These are phyloP conservation scores for Mastacembelus armatus DNA, from an alignment of 2,797 vertebrate genomes.

Conservation along the genomic window DNA sequence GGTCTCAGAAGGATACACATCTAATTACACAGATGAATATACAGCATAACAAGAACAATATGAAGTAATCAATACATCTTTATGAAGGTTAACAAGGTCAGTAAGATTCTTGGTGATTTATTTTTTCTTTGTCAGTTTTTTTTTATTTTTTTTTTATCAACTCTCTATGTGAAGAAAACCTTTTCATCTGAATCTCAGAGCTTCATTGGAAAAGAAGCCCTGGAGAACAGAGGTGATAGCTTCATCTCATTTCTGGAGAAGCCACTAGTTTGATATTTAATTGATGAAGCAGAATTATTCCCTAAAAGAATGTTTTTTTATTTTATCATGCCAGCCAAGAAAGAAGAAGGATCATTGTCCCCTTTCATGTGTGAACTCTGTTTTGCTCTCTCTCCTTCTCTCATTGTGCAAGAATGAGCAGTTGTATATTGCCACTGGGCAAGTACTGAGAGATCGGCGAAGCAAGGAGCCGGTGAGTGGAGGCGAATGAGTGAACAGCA, in stretches of 20 bases:
- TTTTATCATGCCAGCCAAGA: slow-evolving; percentile 74
- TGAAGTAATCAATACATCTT: slow-evolving; percentile 54
- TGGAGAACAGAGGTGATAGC: slow-evolving; percentile 72
- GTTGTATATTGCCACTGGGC: slow-evolving; percentile 94
- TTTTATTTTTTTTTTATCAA: slow-evolving; percentile 27
- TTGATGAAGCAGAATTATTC: slow-evolving; percentile 81
- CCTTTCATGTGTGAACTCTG: slow-evolving; percentile 82
- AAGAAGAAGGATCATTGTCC: slow-evolving; percentile 76
- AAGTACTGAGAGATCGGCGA: slow-evolving; percentile 89
- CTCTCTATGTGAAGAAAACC: slow-evolving; percentile 34
- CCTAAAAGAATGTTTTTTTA: slow-evolving; percentile 68
- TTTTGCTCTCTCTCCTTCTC: slow-evolving; percentile 80
- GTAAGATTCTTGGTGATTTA: slow-evolving; percentile 49
- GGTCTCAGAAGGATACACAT: slow-evolving; percentile 51
- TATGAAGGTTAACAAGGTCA: slow-evolving; percentile 60
- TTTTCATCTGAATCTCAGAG: slow-evolving; percentile 60
- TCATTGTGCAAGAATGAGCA: slow-evolving; percentile 91
- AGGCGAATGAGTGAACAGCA: slow-evolving; percentile 69
- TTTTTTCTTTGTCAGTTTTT: slow-evolving; percentile 41
- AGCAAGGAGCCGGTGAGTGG: slow-evolving; percentile 91
- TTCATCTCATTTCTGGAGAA: slow-evolving; percentile 69
- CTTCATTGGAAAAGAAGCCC: slow-evolving; percentile 57
- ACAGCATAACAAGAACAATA: slow-evolving; percentile 43
- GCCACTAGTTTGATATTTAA: slow-evolving; percentile 79
- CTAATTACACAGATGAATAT: slow-evolving; percentile 61